phyloP scores from a whole-genome alignment of 1,140 invertebrate genomes.

The Bombus balteatus region DNA sequence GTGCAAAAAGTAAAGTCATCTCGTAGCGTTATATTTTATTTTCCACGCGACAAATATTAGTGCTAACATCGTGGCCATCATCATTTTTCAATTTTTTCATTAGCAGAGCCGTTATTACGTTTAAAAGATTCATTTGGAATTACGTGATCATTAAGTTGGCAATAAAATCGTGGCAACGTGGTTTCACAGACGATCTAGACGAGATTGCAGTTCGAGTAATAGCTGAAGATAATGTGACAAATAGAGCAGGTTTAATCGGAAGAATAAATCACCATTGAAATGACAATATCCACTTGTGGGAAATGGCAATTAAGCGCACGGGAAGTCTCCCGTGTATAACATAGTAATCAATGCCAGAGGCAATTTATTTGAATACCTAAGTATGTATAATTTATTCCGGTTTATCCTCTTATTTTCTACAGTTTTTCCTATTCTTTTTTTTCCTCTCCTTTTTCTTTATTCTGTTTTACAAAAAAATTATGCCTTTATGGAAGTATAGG shows the following conservation, averaged over 20 bases:
- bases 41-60: background rate
- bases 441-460: too few species aligned
- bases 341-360: slow-evolving; percentile 12
- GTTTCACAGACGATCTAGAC: background rate
- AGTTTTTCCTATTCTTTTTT: background rate
- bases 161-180: background rate
- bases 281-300: slow-evolving; percentile 39
- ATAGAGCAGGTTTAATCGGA: slow-evolving; percentile 25
- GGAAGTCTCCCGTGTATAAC: slow-evolving; percentile 29
- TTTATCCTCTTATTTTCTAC: background rate
- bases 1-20: background rate
- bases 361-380: slow-evolving; percentile 14
- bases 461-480: too few species aligned
- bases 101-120: too few species aligned
- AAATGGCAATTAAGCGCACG: slow-evolving; percentile 36
- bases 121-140: background rate
- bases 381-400: background rate
- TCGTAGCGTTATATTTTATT: background rate
- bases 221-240: slow-evolving; percentile 12
- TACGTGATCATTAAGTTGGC: background rate
- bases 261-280: slow-evolving; percentile 33
- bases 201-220: background rate
- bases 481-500: background rate
- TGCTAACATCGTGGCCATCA: background rate
- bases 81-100: background rate